These are phyloP conservation scores for Pseudocheirus occidentalis DNA, from an alignment of 2,797 vertebrate species.

Conservation along the genomic window DNA sequence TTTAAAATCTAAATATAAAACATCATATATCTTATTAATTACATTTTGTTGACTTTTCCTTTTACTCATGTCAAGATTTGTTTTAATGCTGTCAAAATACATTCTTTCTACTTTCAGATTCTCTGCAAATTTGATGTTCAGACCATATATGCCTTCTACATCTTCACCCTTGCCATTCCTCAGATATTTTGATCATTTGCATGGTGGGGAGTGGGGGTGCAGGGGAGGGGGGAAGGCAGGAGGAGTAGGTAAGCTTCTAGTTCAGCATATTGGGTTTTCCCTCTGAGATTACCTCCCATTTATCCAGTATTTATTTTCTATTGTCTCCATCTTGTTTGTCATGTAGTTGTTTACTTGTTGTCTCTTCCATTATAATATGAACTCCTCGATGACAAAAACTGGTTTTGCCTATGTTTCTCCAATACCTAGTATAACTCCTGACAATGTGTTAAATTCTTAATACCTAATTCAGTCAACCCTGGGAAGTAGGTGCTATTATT, in stretches of 20 bases:
- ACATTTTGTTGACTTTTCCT: neutral
- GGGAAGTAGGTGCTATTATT: neutral
- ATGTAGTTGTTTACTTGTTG: neutral
- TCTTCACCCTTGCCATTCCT: no score
- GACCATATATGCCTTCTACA: no score
- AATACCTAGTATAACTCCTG: neutral
- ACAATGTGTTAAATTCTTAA: neutral
- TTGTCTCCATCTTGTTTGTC: neutral
- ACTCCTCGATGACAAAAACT: neutral
- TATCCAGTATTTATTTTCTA: neutral
- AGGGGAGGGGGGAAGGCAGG: no score
- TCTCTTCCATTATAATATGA: neutral
- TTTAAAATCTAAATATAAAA: neutral
- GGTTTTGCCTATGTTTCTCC: neutral
- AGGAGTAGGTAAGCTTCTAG: neutral
- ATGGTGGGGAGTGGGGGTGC: no score
- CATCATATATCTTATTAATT: neutral
- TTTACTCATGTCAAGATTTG: neutral
- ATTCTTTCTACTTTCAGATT: neutral
- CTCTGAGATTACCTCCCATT: neutral
- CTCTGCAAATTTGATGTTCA: neutral
- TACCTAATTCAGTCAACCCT: neutral
- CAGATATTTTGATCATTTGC: no score
- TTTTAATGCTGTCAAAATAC: neutral
- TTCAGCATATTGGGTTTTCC: neutral